Conservation (phyloP, 2,888 invertebrate species). For the Scaptomyza parva region DNA sequence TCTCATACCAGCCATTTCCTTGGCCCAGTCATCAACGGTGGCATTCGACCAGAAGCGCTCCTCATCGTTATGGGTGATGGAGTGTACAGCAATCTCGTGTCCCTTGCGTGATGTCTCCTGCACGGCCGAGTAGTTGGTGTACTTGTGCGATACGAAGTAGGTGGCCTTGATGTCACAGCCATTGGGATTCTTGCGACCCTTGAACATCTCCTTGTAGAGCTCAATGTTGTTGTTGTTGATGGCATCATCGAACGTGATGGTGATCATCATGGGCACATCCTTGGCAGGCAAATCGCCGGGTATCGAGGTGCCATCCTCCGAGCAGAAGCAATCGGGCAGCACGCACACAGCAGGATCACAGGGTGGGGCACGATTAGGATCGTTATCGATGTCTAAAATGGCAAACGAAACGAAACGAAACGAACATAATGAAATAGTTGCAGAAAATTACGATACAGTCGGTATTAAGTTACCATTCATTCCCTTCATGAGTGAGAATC, state of each 20-base stretch:
- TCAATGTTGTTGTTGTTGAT: slow-evolving; percentile 98
- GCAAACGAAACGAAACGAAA: neutral
- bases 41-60: slow-evolving; percentile 97
- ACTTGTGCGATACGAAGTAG: slow-evolving; percentile 96
- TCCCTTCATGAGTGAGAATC: too few relatives aligned
- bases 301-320: slow-evolving; percentile 94
- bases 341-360: slow-evolving; percentile 94
- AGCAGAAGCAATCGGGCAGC: slow-evolving; percentile 97
- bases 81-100: slow-evolving; percentile 97
- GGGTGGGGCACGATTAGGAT: slow-evolving; percentile 96
- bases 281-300: slow-evolving; percentile 93
- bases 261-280: slow-evolving; percentile 97
- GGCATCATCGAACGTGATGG: slow-evolving; percentile 97
- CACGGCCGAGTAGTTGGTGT: slow-evolving; percentile 96
- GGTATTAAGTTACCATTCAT: too few relatives aligned
- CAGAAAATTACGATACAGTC: neutral
- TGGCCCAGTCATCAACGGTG: slow-evolving; percentile 96
- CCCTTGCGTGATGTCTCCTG: slow-evolving; percentile 96
- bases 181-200: slow-evolving; percentile 95
- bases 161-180: slow-evolving; percentile 97
- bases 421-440: slow-evolving; percentile 4
- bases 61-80: slow-evolving; percentile 97
- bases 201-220: slow-evolving; percentile 96
- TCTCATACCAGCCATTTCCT: slow-evolving; percentile 97
- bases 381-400: slow-evolving; percentile 93